Conservation (phyloP, 2,888 invertebrate genomes). For the Watsonalla binaria region DNA sequence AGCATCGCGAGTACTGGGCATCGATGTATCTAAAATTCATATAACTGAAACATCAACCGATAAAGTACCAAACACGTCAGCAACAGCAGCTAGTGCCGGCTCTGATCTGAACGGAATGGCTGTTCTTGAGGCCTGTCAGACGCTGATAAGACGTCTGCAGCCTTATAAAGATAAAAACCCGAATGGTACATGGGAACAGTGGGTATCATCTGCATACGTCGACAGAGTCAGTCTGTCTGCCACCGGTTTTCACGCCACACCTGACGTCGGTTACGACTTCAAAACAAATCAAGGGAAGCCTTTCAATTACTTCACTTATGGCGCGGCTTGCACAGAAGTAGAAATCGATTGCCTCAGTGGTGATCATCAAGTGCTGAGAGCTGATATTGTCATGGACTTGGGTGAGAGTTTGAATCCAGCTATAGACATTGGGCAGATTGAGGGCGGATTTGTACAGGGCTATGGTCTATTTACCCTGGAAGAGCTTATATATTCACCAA, state of each 20-base stretch:
- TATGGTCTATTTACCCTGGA: conserved; percentile 95
- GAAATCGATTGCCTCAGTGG: conserved; percentile 97
- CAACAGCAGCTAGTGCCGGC: conserved; percentile 92
- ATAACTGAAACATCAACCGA: conserved; percentile 92
- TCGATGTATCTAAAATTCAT: conserved; percentile 86
- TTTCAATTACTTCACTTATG: conserved; percentile 92
- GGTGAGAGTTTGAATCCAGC: conserved; percentile 97
- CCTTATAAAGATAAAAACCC: conserved; percentile 88
- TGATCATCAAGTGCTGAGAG: conserved; percentile 91
- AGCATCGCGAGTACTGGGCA: conserved; percentile 85
- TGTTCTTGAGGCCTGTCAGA: conserved; percentile 88
- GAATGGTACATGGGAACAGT: conserved; percentile 89
- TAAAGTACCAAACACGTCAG: conserved; percentile 93
- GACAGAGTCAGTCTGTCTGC: conserved; percentile 89
- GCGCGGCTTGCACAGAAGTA: conserved; percentile 91
- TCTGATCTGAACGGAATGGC: conserved; percentile 97
- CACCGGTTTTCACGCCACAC: conserved; percentile 89
- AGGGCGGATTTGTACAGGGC: conserved; percentile 96
- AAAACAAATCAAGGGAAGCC: conserved; percentile 83
- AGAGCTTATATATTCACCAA: conserved; percentile 91
- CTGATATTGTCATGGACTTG: conserved; percentile 98
- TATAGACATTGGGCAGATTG: conserved; percentile 97
- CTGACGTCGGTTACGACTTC: conserved; percentile 85
- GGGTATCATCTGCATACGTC: conserved; percentile 87
- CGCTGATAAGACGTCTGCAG: conserved; percentile 83